Evolutionary conservation across 2,888 invertebrate species (phyloP), one percentile per base, ranked within the genome.

Genomic region (Lacanobia wlatinum): DNA sequence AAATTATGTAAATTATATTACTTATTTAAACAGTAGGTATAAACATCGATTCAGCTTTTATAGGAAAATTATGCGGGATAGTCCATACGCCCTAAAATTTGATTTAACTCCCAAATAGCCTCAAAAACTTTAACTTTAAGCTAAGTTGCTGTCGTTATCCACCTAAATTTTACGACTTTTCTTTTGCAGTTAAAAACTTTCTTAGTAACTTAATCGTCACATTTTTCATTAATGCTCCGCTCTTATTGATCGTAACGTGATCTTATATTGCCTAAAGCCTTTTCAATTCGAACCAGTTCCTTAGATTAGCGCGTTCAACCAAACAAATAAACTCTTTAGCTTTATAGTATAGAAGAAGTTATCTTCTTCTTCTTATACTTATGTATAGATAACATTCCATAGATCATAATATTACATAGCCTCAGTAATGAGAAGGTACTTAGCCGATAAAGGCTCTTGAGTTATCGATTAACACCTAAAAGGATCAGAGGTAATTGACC

Each of bases 391-490:
- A n/a, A 18, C 10, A 34, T 46, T 63, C 8, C 16, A 23, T 43
- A 16, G 21, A 28, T n/a, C 43, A 23, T 43, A 58, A 21, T 59
- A 46, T 52, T 38, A 63, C 53, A 10, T n/a, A 55, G 53, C 34
- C 28, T 61, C 52, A 60, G 34, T 84, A 73, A 82, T 61, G 71
- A 59, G 62, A 48, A 73, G 55, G 70, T 61, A 76, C 66, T 78
- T 66, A 74, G 65, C 38, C 63, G 63, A 60, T 72, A 78, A 78
- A 65, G 71, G 63, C 60, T 63, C 65, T 80, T 72, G 60, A 71
- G 70, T 76, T 78, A 77, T 83, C 69, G 78, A 79, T 83, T 81
- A 84, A 63, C 78, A 76, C 70, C 76, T 81, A 78, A 83, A 84
- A 76, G 84, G 78, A 81, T 83, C 75, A 76, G 73, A 62, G 71